Conservation (phyloP, 2,113 vertebrate genomes). For the Cyanoderma ruficeps region DNA sequence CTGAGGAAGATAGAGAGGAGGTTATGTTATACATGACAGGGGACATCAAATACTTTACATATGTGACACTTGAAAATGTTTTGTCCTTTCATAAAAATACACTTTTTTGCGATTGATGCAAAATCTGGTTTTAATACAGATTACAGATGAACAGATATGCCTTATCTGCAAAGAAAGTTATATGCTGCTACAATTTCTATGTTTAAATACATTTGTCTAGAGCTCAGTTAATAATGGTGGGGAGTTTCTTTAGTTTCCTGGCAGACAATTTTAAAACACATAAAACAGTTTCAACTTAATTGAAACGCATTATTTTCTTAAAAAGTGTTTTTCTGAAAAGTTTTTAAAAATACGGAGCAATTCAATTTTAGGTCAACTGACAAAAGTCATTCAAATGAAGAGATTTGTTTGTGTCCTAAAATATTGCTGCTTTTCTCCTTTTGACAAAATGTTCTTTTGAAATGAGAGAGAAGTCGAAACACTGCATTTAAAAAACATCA, state of each 20-base stretch:
- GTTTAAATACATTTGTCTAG: background rate
- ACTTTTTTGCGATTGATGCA: background rate
- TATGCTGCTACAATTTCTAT: background rate
- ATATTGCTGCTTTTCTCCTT: background rate
- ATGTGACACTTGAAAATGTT: background rate
- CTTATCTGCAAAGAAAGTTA: background rate
- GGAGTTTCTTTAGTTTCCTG: background rate
- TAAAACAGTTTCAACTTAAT: background rate
- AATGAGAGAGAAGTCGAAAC: background rate
- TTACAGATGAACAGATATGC: background rate
- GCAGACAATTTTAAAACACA: background rate
- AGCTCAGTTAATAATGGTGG: background rate
- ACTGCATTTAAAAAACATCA: background rate
- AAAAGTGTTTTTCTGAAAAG: background rate
- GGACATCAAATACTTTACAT: background rate
- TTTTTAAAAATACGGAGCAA: background rate
- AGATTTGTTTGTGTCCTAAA: background rate
- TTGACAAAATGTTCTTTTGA: background rate
- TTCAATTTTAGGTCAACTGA: background rate
- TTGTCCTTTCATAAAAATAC: background rate
- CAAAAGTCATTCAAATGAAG: background rate
- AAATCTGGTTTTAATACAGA: background rate
- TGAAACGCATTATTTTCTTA: fast-evolving
- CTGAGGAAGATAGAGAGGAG: background rate
- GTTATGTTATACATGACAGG: background rate